Evolutionary conservation across 2,797 vertebrate genomes (phyloP).

Genomic region (Pseudochirops cupreus): DNA sequence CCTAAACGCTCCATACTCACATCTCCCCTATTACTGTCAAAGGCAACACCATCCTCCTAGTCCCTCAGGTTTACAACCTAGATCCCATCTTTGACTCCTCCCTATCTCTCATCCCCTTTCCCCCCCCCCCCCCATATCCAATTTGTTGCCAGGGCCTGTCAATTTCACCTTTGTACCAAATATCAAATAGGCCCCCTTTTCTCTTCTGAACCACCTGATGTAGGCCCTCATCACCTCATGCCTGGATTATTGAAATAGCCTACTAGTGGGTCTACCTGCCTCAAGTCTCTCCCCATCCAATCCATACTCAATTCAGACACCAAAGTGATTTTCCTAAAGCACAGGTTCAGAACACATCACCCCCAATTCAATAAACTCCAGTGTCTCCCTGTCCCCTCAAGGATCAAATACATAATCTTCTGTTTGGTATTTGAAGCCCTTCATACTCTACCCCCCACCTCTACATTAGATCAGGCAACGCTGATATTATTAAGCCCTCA

Average conservation of each 20-base stretch:
- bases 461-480: neutral
- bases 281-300: neutral
- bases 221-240: neutral
- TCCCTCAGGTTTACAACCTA: neutral
- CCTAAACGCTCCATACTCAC: neutral
- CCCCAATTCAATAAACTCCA: neutral
- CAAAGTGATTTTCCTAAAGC: neutral
- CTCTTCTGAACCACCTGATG: no score
- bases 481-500: neutral
- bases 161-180: neutral
- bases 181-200: neutral
- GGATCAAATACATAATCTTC: neutral
- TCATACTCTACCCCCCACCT: neutral
- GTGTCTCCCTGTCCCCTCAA: neutral
- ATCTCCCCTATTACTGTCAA: neutral
- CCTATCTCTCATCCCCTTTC: neutral
- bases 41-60: no score
- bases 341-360: neutral
- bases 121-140: neutral
- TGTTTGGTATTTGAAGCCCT: neutral
- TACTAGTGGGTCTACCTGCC: neutral
- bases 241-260: neutral
- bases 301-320: neutral
- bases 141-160: neutral
- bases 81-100: neutral